Conservation (phyloP, 2,888 invertebrate genomes). For the Beris chalybata region DNA sequence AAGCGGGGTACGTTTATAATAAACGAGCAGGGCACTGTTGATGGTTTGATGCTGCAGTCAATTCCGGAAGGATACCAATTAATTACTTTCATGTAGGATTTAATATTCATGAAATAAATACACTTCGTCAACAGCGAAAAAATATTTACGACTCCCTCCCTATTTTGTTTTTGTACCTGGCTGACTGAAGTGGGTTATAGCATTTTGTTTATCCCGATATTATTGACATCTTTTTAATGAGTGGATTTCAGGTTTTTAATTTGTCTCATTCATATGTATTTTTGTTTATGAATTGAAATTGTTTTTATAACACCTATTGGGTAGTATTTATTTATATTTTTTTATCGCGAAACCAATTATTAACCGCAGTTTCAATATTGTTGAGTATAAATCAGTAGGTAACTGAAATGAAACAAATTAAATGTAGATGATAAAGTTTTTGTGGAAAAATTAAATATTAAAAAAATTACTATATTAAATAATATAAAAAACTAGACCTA, state of each 20-base stretch:
- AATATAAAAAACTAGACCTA: too few species aligned
- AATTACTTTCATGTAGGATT: conserved; percentile 33
- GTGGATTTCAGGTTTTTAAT: conserved; percentile 9
- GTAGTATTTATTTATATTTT: too few species aligned
- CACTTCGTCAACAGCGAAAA: conserved; percentile 23
- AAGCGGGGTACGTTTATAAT: too few species aligned
- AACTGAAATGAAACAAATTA: too few species aligned
- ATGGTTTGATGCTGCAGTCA: not conserved
- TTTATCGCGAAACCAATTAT: too few species aligned
- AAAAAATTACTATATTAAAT: too few species aligned
- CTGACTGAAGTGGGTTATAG: not conserved
- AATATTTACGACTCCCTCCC: not conserved
- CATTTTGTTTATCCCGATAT: not conserved
- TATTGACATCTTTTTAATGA: conserved; percentile 7
- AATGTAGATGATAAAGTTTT: too few species aligned
- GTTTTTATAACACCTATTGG: too few species aligned
- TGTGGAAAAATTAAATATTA: too few species aligned
- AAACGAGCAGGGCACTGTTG: too few species aligned
- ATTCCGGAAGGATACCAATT: conserved; percentile 31
- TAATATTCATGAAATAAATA: conserved; percentile 36
- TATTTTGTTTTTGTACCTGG: conserved; percentile 4
- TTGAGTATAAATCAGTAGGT: too few species aligned
- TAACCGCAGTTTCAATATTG: too few species aligned
- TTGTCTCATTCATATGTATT: conserved; percentile 10
- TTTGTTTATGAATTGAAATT: not conserved